A percentile compares a stretch with the other conserved stretches of the same genome.
These are phyloP conservation scores for Diaperis boleti DNA, from an alignment of 2,888 invertebrate genomes.

Conservation along the genomic window DNA sequence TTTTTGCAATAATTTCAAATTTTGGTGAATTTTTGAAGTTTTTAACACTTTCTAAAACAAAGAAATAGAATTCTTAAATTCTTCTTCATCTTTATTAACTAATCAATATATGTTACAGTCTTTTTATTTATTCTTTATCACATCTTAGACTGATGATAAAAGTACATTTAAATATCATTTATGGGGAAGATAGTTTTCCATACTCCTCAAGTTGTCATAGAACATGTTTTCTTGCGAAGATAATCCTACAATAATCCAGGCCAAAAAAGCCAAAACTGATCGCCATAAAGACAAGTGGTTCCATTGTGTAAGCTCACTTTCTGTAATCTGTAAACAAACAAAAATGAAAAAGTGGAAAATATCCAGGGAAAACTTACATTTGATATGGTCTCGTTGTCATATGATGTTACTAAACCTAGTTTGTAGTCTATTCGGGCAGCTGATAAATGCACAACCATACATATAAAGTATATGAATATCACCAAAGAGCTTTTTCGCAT, in stretches of 20 bases:
- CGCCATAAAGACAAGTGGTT: constrained; percentile 74
- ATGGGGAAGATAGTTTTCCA: constrained; percentile 59
- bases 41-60: too few species aligned
- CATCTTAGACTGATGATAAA: constrained; percentile 35
- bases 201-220: constrained; percentile 66
- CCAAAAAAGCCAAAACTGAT: constrained; percentile 71
- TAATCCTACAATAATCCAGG: constrained; percentile 71
- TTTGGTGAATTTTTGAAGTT: too few species aligned
- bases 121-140: constrained; percentile 38
- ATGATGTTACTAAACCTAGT: constrained; percentile 55
- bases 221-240: constrained; percentile 69
- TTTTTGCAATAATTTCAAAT: too few species aligned
- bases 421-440: constrained; percentile 62
- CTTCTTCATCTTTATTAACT: constrained; percentile 35
- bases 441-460: constrained; percentile 60
- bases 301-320: constrained; percentile 71
- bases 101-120: constrained; percentile 42
- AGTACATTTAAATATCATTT: constrained; percentile 48
- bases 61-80: too few species aligned
- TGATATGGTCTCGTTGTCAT: constrained; percentile 51
- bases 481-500: constrained; percentile 58
- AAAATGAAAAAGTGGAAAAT: not conserved
- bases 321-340: constrained; percentile 66
- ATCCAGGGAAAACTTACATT: constrained; percentile 46
- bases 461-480: constrained; percentile 58